These are phyloP conservation scores for Hirtodrosophila cameraria DNA, from an alignment of 2,888 invertebrate species.

Conservation along the genomic window DNA sequence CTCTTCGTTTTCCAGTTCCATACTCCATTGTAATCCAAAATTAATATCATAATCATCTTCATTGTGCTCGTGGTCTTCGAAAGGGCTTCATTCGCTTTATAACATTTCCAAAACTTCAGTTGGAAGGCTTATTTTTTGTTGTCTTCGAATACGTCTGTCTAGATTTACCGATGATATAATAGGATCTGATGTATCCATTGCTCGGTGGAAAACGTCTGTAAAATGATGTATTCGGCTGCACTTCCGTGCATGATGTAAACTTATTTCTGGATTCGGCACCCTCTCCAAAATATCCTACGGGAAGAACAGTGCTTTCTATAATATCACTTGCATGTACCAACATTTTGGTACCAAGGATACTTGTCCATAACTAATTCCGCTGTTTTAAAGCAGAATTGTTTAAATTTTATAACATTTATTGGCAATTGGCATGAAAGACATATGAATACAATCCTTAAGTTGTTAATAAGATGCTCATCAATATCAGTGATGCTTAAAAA, in stretches of 20 bases:
- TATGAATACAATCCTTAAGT: neutral
- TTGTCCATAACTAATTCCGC: neutral
- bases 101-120: neutral
- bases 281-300: neutral
- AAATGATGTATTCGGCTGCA: neutral
- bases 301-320: neutral
- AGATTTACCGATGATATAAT: conserved; percentile 9
- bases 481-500: neutral
- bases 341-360: neutral
- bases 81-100: neutral
- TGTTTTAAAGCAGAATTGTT: neutral
- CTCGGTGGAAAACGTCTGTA: conserved; percentile 5
- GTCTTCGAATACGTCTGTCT: neutral
- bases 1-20: neutral
- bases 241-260: conserved; percentile 3
- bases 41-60: neutral
- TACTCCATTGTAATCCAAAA: conserved; percentile 1
- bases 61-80: neutral
- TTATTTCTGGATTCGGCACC: too few relatives aligned
- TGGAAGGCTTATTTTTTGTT: neutral
- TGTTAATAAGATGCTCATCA: neutral
- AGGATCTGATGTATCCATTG: conserved; percentile 21
- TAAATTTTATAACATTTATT: neutral
- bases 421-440: neutral
- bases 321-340: neutral